A percentile compares a stretch with the other conserved stretches of the same genome.
Evolutionary conservation across 2,888 invertebrate genomes (phyloP).

Genomic region (Sympetrum striolatum): DNA sequence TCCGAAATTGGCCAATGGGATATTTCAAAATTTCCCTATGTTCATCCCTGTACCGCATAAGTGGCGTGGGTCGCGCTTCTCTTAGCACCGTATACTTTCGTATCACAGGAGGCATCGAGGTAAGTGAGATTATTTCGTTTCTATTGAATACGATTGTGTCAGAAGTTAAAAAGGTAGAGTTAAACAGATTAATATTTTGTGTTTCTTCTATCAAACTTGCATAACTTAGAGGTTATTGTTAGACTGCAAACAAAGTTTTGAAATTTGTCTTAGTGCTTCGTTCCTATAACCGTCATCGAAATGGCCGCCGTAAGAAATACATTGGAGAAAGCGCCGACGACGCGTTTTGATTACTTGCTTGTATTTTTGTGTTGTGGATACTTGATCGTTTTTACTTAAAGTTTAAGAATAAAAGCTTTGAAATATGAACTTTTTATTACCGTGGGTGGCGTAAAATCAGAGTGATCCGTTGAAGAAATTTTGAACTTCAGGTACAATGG

Average conservation of each 20-base stretch:
- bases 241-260: slow-evolving; percentile 55
- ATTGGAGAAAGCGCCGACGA: slow-evolving; percentile 55
- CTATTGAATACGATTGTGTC: slow-evolving; percentile 63
- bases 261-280: slow-evolving; percentile 55
- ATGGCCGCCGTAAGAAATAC: slow-evolving; percentile 65
- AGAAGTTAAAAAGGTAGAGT: slow-evolving; percentile 57
- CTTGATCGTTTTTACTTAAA: not conserved
- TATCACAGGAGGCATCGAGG: slow-evolving; percentile 65
- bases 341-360: not conserved
- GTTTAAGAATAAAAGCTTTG: not conserved
- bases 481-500: not conserved
- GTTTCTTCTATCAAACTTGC: slow-evolving; percentile 53
- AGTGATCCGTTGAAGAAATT: slow-evolving; percentile 1
- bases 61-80: slow-evolving; percentile 70
- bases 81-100: slow-evolving; percentile 67
- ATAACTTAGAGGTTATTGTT: slow-evolving; percentile 52
- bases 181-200: slow-evolving; percentile 54
- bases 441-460: not conserved
- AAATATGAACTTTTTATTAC: not conserved
- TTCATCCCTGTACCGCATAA: slow-evolving; percentile 66
- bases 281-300: slow-evolving; percentile 61
- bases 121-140: slow-evolving; percentile 65
- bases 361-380: not conserved
- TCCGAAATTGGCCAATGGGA: slow-evolving; percentile 67
- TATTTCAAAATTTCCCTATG: slow-evolving; percentile 57